Evolutionary conservation across 2,888 invertebrate species (phyloP), one percentile per base, ranked within the genome.

Genomic region (Ochropacha duplaris): DNA sequence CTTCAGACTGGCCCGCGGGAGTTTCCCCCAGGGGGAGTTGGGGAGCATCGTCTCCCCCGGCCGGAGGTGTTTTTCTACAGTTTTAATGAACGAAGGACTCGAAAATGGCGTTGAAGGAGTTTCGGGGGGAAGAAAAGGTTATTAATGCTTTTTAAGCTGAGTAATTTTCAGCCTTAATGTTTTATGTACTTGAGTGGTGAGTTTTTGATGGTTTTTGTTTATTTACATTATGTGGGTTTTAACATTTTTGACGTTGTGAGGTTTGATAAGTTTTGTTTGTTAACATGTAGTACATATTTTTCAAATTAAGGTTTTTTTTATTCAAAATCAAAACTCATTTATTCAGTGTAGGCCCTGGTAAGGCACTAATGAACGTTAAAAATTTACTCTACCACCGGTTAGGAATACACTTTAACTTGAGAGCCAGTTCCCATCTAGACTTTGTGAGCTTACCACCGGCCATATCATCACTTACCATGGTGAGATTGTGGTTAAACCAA

Each of bases 121-220:
- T 79, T 74, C 61, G 59, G 79, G 83, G 76, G 81, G 82, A 81
- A 79, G 82, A 82, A 77, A 86, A 79, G 84, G 87, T 89, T 90
- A 90, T 90, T 91, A 92, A 91, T 91, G 92, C 86, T 90, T 88
- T 88, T 90, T 90, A 90, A 86, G 87, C 88, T 75, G 84, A 79
- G 87, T 85, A 87, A 88, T 88, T 88, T 86, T 84, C 78, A 70
- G 80, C 83, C 79, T 75, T 84, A 86, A 83, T 79, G 86, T 79
- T 79, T 74, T 74, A 58, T 61, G 62, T 71, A 71, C 74, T 69
- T 70, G 68, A 60, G 66, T 69, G 72, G 59, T 71, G 71, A 71
- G 77, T 74, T 81, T 81, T 83, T 78, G 78, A 36, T n/a, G 36
- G 77, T 79, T 81, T 79, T 69, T 72, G 68, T 66, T 73, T 69